Conservation (phyloP, 2,888 invertebrate species). For the Exephanes ischioxanthus region DNA sequence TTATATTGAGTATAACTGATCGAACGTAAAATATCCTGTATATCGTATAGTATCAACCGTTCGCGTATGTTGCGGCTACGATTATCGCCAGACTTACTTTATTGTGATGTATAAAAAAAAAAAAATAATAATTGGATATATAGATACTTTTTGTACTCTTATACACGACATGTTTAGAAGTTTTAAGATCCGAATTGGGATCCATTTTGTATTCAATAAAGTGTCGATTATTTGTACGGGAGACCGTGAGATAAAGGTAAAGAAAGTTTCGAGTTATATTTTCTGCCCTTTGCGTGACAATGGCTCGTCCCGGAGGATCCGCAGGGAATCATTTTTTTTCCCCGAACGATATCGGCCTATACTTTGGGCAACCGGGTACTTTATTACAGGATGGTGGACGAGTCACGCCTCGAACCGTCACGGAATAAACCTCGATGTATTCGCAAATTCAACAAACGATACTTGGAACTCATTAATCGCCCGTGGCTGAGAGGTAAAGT, state of each 20-base stretch:
- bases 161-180: constrained; percentile 54
- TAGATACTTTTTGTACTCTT: constrained; percentile 66
- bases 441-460: constrained; percentile 49
- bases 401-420: constrained; percentile 58
- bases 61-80: background rate
- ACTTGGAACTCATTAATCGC: constrained; percentile 30
- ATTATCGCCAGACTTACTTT: constrained; percentile 46
- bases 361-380: constrained; percentile 46
- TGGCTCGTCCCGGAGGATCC: background rate
- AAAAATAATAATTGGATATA: constrained; percentile 23
- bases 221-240: constrained; percentile 60
- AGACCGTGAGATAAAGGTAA: constrained; percentile 13
- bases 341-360: constrained; percentile 21
- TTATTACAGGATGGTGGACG: constrained; percentile 55
- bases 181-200: constrained; percentile 62
- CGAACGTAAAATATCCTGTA: constrained; percentile 13
- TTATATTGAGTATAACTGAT: constrained; percentile 16
- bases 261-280: background rate
- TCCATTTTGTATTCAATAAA: constrained; percentile 65
- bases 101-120: constrained; percentile 43
- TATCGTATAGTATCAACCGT: constrained; percentile 5
- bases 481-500: background rate
- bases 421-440: constrained; percentile 43
- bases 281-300: background rate
- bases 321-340: constrained; percentile 8